Evolutionary conservation across 1,140 invertebrate genomes (phyloP).

Genomic region (Tribolium castaneum): DNA sequence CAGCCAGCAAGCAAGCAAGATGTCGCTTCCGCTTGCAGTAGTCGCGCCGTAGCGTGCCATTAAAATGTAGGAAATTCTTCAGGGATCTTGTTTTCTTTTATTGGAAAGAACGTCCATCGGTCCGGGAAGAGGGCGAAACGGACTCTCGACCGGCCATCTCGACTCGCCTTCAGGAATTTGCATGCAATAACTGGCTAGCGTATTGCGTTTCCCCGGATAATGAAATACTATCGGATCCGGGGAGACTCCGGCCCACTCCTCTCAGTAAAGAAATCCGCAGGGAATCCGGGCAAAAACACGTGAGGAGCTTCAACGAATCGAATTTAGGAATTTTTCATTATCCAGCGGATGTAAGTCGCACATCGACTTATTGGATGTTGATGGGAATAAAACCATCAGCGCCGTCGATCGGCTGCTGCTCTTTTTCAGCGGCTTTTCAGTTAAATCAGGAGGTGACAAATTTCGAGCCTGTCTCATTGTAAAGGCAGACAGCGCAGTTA

Average conservation of each 20-base stretch:
- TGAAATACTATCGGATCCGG: constrained; percentile 49
- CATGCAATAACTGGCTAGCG: constrained; percentile 58
- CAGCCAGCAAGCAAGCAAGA: not conserved
- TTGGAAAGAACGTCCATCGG: constrained; percentile 52
- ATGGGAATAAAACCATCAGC: constrained; percentile 18
- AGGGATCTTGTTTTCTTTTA: constrained; percentile 59
- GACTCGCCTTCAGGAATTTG: constrained; percentile 55
- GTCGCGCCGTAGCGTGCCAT: constrained; percentile 47
- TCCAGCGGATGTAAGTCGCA: not conserved
- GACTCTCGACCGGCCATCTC: constrained; percentile 44
- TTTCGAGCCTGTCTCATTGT: constrained; percentile 46
- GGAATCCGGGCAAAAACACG: constrained; percentile 34
- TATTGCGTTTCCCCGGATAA: constrained; percentile 46
- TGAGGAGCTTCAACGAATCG: constrained; percentile 32
- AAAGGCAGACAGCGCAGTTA: constrained; percentile 45
- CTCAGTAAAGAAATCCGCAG: constrained; percentile 13
- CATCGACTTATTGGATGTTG: constrained; percentile 9
- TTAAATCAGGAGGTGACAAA: constrained; percentile 49
- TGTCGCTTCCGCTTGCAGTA: constrained; percentile 37
- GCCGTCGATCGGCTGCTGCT: constrained; percentile 23
- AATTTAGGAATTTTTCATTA: constrained; percentile 23
- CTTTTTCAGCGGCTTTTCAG: constrained; percentile 41
- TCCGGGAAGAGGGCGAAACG: constrained; percentile 32
- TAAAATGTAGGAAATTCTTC: constrained; percentile 56
- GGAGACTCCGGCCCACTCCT: constrained; percentile 1